These are phyloP conservation scores for Xylota segnis DNA, from an alignment of 2,888 invertebrate genomes.

Conservation along the genomic window DNA sequence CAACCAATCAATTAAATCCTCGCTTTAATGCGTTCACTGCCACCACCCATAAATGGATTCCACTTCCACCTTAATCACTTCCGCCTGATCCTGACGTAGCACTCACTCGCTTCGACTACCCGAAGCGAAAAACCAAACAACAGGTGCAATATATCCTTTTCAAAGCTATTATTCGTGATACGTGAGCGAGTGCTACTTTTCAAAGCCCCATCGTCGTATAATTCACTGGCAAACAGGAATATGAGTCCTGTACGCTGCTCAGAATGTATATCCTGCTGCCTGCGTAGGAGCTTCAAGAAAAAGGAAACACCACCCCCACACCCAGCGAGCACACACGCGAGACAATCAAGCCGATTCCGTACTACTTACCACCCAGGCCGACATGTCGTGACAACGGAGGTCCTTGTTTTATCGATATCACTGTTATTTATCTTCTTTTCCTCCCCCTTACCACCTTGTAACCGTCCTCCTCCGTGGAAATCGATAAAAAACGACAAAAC, in stretches of 20 bases:
- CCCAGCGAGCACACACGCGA: background rate
- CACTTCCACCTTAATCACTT: constrained; percentile 2
- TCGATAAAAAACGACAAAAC: constrained; percentile 9
- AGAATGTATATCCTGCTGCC: background rate
- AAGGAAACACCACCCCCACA: background rate
- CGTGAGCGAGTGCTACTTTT: background rate
- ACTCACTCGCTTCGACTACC: background rate
- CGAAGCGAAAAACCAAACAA: background rate
- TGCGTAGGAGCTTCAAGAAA: background rate
- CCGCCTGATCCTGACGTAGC: constrained; percentile 2
- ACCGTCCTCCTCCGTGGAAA: background rate
- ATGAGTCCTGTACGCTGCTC: background rate
- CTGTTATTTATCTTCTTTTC: constrained; percentile 7
- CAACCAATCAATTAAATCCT: constrained; percentile 6
- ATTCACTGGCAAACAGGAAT: background rate
- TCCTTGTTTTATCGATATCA: constrained; percentile 21
- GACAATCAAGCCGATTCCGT: background rate
- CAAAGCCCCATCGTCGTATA: background rate
- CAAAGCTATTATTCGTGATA: background rate
- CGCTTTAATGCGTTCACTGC: constrained; percentile 5
- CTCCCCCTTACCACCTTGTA: background rate
- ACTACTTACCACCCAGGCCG: background rate
- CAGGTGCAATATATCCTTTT: constrained; percentile 8
- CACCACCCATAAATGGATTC: constrained; percentile 1
- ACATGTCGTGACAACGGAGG: background rate